Conservation (phyloP, 1,140 invertebrate genomes). For the Caenorhabditis tropicalis region DNA sequence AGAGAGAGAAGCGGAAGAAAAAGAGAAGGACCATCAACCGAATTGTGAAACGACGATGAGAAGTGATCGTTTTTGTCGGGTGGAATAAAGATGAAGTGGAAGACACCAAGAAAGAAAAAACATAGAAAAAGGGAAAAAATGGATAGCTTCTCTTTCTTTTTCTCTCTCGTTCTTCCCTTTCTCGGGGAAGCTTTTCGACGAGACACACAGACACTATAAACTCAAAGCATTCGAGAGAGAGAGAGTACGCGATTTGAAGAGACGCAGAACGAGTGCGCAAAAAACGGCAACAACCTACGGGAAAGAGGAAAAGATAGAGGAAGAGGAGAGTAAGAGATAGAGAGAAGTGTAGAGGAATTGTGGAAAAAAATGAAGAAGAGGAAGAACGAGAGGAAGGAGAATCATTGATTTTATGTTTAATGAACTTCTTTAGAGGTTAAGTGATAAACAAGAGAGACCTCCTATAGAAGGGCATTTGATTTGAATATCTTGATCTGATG, state of each 20-base stretch:
- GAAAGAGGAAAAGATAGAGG: not conserved
- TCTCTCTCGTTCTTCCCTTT: not conserved
- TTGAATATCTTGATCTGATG: too few species aligned
- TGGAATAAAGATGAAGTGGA: not conserved
- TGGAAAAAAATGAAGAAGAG: not conserved
- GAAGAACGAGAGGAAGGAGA: not conserved
- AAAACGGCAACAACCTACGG: slow-evolving; percentile 30
- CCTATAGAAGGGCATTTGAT: too few species aligned
- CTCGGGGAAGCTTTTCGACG: not conserved
- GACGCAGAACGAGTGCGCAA: not conserved
- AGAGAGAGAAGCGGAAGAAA: not conserved
- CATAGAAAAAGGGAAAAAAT: not conserved
- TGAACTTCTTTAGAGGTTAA: not conserved
- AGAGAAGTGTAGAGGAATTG: not conserved
- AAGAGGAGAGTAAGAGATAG: not conserved
- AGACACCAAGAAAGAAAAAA: not conserved
- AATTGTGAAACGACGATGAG: slow-evolving; percentile 1
- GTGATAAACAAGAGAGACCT: not conserved
- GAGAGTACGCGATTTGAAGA: not conserved
- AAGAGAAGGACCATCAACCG: not conserved
- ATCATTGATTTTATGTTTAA: not conserved
- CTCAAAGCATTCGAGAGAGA: not conserved
- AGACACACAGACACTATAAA: not conserved
- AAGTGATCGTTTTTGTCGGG: not conserved
- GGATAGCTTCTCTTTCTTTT: not conserved